Evolutionary conservation across 2,113 vertebrate species (phyloP).

Genomic region (Campylomormyrus numenius): DNA sequence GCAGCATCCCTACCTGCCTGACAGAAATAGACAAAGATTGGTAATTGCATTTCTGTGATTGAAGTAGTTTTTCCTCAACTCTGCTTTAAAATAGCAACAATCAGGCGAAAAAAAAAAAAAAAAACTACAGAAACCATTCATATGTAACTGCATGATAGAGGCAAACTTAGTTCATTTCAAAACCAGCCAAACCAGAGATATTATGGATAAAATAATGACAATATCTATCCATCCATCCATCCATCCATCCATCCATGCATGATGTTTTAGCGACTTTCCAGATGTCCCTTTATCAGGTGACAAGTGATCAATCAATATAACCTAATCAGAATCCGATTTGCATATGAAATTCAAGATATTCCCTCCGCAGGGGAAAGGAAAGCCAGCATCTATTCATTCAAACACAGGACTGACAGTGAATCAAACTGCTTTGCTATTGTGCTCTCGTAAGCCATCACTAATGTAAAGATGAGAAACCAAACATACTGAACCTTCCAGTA

Average conservation of each 20-base stretch:
- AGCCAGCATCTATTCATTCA: neutral
- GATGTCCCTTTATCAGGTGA: neutral
- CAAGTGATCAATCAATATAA: neutral
- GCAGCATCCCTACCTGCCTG: neutral
- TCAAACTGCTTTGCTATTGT: neutral
- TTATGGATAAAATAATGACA: neutral
- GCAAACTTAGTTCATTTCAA: neutral
- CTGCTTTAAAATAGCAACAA: neutral
- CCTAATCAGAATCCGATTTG: neutral
- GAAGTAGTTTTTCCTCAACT: neutral
- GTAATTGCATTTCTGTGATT: neutral
- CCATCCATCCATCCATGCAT: neutral
- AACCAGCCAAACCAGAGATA: neutral
- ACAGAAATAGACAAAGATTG: neutral
- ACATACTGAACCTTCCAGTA: neutral
- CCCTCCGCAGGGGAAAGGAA: neutral
- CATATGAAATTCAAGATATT: neutral
- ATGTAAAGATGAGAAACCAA: neutral
- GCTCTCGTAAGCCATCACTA: neutral
- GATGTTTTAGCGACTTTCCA: neutral
- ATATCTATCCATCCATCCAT: neutral
- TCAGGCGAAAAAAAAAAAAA: neutral
- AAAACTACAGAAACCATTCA: neutral
- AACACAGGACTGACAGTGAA: neutral
- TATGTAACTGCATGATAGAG: neutral